Percentiles rank a stretch among this genome's conserved stretches.
Conservation (phyloP, 2,888 invertebrate genomes). For the Orthosia incerta region DNA sequence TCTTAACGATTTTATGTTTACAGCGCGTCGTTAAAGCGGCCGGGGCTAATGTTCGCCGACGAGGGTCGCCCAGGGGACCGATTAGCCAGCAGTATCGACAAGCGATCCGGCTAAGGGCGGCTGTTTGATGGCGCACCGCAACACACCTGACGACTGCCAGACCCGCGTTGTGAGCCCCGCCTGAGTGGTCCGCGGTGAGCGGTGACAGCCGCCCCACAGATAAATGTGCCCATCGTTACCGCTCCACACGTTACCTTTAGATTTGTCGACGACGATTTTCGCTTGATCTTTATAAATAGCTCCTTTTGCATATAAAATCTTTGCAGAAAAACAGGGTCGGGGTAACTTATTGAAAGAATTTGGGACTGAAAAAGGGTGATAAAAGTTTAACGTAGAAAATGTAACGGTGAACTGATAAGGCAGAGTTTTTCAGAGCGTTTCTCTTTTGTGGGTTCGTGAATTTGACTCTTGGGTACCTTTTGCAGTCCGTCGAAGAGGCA, state of each 20-base stretch:
- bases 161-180: constrained; percentile 60
- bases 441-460: constrained; percentile 41
- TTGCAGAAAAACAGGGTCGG: constrained; percentile 40
- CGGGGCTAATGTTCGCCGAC: constrained; percentile 66
- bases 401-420: constrained; percentile 41
- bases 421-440: constrained; percentile 21
- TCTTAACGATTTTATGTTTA: constrained; percentile 63
- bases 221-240: constrained; percentile 72
- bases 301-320: constrained; percentile 57
- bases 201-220: constrained; percentile 72
- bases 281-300: constrained; percentile 65
- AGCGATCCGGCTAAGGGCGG: constrained; percentile 57
- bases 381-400: constrained; percentile 51
- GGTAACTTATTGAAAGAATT: constrained; percentile 56
- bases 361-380: constrained; percentile 42
- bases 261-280: constrained; percentile 74
- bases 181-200: constrained; percentile 58
- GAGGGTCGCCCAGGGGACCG: constrained; percentile 69
- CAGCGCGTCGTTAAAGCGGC: constrained; percentile 64
- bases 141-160: constrained; percentile 68
- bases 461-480: constrained; percentile 32
- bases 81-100: constrained; percentile 70
- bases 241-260: constrained; percentile 62
- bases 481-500: constrained; percentile 1
- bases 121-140: constrained; percentile 62